These are phyloP conservation scores for Mesaphorura yosii DNA, from an alignment of 1,140 invertebrate genomes.

Conservation along the genomic window DNA sequence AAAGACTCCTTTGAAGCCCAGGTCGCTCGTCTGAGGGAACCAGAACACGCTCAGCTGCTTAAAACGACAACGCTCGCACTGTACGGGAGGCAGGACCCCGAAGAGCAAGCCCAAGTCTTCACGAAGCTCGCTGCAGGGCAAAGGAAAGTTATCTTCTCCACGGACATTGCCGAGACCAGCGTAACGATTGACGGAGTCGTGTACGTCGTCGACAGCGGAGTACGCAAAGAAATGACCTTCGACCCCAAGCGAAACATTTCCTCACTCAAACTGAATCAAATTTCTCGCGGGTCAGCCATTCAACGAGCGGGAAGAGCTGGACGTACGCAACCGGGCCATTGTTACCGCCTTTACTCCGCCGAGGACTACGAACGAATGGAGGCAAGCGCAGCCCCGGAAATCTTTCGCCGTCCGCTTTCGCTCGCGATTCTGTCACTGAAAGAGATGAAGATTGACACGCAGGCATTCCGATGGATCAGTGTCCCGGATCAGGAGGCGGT, in stretches of 20 bases:
- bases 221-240: conserved; percentile 9
- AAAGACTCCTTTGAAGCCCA: neutral
- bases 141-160: conserved; percentile 78
- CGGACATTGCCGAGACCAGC: conserved; percentile 85
- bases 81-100: conserved; percentile 45
- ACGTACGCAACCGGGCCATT: conserved; percentile 51
- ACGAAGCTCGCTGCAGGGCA: conserved; percentile 49
- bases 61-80: neutral
- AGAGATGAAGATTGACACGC: conserved; percentile 1
- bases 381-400: conserved; percentile 46
- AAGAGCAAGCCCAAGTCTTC: conserved; percentile 68
- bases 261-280: conserved; percentile 31
- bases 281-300: conserved; percentile 37
- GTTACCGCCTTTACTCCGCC: conserved; percentile 64
- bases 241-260: conserved; percentile 8
- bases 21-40: conserved; percentile 35
- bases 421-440: conserved; percentile 1
- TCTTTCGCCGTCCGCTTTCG: neutral
- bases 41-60: conserved; percentile 67
- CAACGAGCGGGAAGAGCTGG: conserved; percentile 36
- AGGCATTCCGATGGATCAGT: conserved; percentile 5
- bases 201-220: conserved; percentile 65
- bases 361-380: conserved; percentile 99
- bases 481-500: conserved; percentile 6
- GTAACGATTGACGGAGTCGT: conserved; percentile 94